phyloP scores from a whole-genome alignment of 2,797 vertebrate species.

The Paramormyrops hopkinsi region DNA sequence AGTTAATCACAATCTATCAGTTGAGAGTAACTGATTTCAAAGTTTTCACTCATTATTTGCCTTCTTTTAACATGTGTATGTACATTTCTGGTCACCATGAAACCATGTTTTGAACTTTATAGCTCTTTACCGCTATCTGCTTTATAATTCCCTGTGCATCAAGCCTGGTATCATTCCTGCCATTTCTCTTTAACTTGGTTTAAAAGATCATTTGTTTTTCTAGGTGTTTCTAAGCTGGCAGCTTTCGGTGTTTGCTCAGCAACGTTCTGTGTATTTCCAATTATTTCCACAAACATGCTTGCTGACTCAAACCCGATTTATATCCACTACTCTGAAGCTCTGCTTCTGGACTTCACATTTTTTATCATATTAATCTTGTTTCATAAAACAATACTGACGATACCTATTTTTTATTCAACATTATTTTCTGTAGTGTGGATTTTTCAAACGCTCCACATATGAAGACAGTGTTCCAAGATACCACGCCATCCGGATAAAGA shows the following conservation, averaged over 20 bases:
- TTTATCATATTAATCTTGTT: background rate
- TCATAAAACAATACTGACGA: background rate
- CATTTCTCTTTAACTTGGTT: constrained; percentile 25
- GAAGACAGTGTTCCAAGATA: constrained; percentile 85
- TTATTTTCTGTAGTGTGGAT: constrained; percentile 71
- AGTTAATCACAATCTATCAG: constrained; percentile 10
- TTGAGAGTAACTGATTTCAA: background rate
- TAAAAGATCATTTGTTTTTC: constrained; percentile 26
- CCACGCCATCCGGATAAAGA: constrained; percentile 82
- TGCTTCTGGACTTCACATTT: background rate
- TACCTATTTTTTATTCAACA: background rate
- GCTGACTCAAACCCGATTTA: background rate
- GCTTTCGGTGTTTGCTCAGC: background rate
- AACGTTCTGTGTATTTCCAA: background rate
- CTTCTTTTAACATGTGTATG: constrained; percentile 11
- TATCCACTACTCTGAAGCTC: background rate
- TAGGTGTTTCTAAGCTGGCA: constrained; percentile 22
- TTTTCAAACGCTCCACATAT: constrained; percentile 87
- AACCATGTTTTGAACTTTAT: constrained; percentile 7
- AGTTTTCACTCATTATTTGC: background rate
- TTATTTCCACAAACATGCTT: constrained; percentile 14
- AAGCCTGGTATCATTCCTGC: background rate
- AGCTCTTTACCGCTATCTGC: constrained; percentile 19
- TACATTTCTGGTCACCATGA: constrained; percentile 8
- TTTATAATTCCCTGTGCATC: constrained; percentile 9